phyloP scores from a whole-genome alignment of 2,113 vertebrate genomes.

The Laticauda colubrina region DNA sequence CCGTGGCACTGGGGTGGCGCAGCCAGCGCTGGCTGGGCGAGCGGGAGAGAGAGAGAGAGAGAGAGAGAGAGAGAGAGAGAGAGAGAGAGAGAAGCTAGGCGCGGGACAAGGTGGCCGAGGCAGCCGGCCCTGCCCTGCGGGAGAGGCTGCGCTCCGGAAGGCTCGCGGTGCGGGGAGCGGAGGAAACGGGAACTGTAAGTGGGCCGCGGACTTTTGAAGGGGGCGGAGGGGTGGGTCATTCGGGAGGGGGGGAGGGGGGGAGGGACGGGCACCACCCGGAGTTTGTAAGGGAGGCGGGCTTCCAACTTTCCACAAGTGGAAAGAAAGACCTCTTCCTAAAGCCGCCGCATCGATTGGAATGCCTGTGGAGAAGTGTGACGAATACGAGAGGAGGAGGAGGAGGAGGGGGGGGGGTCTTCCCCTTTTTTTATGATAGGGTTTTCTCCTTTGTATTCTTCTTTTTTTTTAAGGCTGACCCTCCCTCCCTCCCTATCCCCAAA shows the following conservation, averaged over 20 bases:
- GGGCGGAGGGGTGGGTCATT: conserved; percentile 34
- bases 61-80: no score
- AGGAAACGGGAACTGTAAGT: conserved; percentile 84
- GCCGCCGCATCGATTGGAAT: not conserved
- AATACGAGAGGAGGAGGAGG: not conserved
- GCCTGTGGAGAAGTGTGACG: not conserved
- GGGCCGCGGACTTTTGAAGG: conserved; percentile 73
- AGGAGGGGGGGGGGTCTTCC: not conserved
- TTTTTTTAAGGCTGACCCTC: not conserved
- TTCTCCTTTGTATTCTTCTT: not conserved
- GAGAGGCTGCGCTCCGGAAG: conserved; percentile 67
- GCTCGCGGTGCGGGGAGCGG: conserved; percentile 65
- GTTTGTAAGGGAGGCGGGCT: not conserved
- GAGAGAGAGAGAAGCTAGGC: not conserved
- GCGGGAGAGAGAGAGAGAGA: not conserved
- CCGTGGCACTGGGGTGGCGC: conserved; percentile 74
- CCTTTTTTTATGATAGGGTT: not conserved
- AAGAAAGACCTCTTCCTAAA: not conserved
- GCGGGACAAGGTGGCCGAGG: conserved; percentile 3
- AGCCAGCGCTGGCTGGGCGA: conserved; percentile 53
- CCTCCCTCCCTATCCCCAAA: not conserved
- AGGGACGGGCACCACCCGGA: not conserved
- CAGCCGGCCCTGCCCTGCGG: conserved; percentile 66
- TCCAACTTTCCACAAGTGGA: not conserved
- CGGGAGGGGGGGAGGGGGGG: not conserved